phyloP scores from a whole-genome alignment of 2,888 invertebrate genomes.

The Metalampra italica region DNA sequence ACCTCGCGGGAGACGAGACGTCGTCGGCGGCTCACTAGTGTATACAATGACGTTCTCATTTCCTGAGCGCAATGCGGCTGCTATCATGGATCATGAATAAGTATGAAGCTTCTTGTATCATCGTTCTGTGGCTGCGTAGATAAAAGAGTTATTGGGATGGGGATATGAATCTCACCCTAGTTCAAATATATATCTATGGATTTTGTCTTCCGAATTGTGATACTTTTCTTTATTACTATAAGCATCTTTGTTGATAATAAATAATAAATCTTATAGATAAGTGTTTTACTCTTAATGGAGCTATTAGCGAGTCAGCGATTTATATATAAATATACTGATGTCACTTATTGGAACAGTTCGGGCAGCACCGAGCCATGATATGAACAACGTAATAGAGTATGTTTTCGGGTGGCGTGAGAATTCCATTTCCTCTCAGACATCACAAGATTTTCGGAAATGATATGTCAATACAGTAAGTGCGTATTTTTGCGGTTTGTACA shows the following conservation, averaged over 20 bases:
- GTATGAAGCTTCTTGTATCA: constrained; percentile 38
- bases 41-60: constrained; percentile 29
- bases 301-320: no score
- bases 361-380: constrained; percentile 19
- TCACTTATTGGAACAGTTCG: constrained; percentile 17
- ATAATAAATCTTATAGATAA: no score
- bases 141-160: constrained; percentile 28
- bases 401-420: constrained; percentile 14
- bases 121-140: constrained; percentile 18
- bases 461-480: constrained; percentile 9
- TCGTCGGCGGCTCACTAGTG: background rate
- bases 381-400: constrained; percentile 16
- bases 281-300: no score
- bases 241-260: no score
- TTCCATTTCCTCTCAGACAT: constrained; percentile 19
- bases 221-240: no score
- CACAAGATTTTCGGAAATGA: constrained; percentile 8
- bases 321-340: no score
- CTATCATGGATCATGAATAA: constrained; percentile 39
- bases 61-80: constrained; percentile 27
- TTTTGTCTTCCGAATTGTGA: no score
- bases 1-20: background rate
- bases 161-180: constrained; percentile 17
- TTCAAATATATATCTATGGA: background rate
- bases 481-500: constrained; percentile 1